Conservation (phyloP, 2,888 invertebrate species). For the Eulithis testata region DNA sequence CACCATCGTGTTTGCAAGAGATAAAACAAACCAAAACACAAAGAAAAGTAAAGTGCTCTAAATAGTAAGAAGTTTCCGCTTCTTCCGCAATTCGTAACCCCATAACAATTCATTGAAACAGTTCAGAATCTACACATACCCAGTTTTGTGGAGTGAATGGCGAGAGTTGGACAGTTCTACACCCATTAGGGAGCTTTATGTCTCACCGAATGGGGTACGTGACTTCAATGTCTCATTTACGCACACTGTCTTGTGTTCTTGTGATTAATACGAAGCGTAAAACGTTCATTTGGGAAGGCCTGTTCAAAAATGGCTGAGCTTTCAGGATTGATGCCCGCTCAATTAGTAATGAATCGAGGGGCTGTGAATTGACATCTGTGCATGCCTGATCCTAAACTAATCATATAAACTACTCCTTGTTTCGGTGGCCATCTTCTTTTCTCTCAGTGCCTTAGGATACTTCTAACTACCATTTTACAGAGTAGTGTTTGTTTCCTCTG, state of each 20-base stretch:
- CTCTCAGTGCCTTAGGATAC: too few species aligned
- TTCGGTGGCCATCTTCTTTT: background rate
- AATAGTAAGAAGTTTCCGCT: conserved; percentile 10
- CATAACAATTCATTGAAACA: conserved; percentile 44
- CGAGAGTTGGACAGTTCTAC: conserved; percentile 72
- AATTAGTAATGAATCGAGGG: too few species aligned
- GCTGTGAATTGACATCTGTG: too few species aligned
- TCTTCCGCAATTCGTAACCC: conserved; percentile 28
- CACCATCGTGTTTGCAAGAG: conserved; percentile 2
- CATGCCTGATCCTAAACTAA: too few species aligned
- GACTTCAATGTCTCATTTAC: conserved; percentile 68
- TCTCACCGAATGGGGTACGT: conserved; percentile 70
- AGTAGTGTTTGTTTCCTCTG: background rate
- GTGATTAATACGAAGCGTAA: conserved; percentile 29
- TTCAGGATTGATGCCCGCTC: background rate
- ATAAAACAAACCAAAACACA: conserved; percentile 5
- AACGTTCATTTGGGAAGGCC: conserved; percentile 29
- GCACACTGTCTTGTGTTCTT: conserved; percentile 48
- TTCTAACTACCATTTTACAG: background rate
- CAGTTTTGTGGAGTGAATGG: conserved; percentile 63
- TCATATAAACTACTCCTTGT: background rate
- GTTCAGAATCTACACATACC: conserved; percentile 35
- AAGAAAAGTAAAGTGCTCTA: conserved; percentile 13
- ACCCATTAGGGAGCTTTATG: conserved; percentile 74
- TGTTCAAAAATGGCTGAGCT: conserved; percentile 25